Evolutionary conservation across 2,797 vertebrate genomes (phyloP).

Genomic region (Manis javanica): DNA sequence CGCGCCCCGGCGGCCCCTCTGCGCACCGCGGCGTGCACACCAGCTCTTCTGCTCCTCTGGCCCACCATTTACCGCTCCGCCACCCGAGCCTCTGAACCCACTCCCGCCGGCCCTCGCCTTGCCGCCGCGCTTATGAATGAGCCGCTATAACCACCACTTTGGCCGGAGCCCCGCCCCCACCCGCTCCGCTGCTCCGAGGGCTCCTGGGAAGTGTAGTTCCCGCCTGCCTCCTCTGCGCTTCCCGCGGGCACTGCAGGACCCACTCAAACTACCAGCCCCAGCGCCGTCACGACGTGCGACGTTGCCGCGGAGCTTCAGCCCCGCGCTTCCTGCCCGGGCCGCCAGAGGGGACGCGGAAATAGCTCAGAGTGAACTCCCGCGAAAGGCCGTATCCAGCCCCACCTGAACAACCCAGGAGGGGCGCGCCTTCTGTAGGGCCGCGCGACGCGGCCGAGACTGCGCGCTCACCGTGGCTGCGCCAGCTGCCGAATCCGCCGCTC

Average conservation of each 20-base stretch:
- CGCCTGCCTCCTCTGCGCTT: rapidly evolving
- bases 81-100: rapidly evolving
- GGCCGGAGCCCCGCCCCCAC: not conserved
- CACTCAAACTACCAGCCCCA: slow-evolving; percentile 81
- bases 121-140: not conserved
- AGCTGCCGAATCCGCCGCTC: too few species aligned
- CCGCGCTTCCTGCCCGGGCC: not conserved
- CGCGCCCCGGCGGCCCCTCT: not conserved
- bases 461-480: too few species aligned
- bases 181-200: not conserved
- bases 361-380: not conserved
- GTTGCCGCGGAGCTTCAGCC: slow-evolving; percentile 11
- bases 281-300: rapidly evolving
- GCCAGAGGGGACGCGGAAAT: too few species aligned
- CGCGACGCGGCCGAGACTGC: too few species aligned
- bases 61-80: not conserved
- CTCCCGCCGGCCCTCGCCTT: rapidly evolving
- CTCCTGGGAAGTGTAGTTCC: slow-evolving; percentile 81
- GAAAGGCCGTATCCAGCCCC: rapidly evolving
- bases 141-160: not conserved
- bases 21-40: not conserved
- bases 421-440: not conserved
- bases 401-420: not conserved
- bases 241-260: rapidly evolving
- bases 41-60: slow-evolving; percentile 60